Percentiles rank a stretch among this genome's conserved stretches.
Evolutionary conservation across 2,113 vertebrate species (phyloP).

Genomic region (Caracal caracal): DNA sequence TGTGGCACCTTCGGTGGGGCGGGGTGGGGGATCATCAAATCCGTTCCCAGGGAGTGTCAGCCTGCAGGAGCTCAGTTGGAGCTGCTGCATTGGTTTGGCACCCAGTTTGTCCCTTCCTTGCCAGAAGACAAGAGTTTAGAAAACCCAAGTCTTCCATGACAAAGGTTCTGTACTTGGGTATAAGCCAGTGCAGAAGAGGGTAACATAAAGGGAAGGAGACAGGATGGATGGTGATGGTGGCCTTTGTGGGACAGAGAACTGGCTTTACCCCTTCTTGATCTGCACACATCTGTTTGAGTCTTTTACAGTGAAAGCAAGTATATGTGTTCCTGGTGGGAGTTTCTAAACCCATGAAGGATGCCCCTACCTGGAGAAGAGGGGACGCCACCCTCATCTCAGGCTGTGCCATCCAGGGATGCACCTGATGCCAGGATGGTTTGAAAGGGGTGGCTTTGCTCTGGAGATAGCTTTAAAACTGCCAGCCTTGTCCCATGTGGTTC

Average conservation of each 20-base stretch:
- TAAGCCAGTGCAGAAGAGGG: background rate
- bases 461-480: background rate
- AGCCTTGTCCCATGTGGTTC: background rate
- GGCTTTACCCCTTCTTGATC: background rate
- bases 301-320: background rate
- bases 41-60: background rate
- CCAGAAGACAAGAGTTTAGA: background rate
- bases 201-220: background rate
- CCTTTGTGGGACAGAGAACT: background rate
- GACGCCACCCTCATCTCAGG: background rate
- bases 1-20: background rate
- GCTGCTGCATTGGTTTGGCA: background rate
- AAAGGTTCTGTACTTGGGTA: background rate
- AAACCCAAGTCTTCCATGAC: background rate
- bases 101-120: background rate
- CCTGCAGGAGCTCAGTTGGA: background rate
- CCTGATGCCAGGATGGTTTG: background rate
- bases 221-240: background rate
- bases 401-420: fast-evolving
- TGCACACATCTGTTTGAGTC: background rate
- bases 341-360: background rate
- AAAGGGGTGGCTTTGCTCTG: background rate
- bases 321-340: background rate
- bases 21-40: background rate
- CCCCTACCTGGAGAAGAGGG: background rate